phyloP scores from a whole-genome alignment of 1,140 invertebrate genomes.

The Drosophila tani region DNA sequence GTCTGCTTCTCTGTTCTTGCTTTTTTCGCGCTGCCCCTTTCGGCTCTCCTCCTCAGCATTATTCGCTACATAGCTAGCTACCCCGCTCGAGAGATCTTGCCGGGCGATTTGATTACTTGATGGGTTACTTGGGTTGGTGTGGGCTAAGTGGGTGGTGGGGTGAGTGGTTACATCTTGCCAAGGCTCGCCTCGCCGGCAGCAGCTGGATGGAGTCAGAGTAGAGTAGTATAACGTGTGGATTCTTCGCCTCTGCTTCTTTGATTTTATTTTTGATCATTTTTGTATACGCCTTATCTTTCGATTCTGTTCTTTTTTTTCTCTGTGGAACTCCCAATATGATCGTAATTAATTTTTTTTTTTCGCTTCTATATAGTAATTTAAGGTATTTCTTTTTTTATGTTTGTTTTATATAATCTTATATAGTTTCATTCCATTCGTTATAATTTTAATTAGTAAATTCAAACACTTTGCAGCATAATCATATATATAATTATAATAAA shows the following conservation, averaged over 20 bases:
- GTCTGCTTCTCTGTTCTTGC: conserved; percentile 66
- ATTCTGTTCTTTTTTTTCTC: conserved; percentile 41
- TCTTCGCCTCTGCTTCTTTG: conserved; percentile 50
- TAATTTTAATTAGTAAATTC: conserved; percentile 81
- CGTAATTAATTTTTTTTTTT: conserved; percentile 41
- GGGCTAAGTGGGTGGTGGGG: conserved; percentile 24
- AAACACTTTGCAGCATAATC: conserved; percentile 78
- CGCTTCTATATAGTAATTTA: conserved; percentile 62
- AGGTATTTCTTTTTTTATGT: conserved; percentile 47
- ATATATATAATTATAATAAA: conserved; percentile 58
- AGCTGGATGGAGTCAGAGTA: conserved; percentile 61
- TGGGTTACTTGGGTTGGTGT: conserved; percentile 13
- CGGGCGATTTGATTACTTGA: conserved; percentile 44
- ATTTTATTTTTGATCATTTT: conserved; percentile 58
- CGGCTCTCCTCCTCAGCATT: conserved; percentile 28
- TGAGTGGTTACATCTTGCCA: conserved; percentile 53
- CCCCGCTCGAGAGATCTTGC: conserved; percentile 61
- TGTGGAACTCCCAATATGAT: conserved; percentile 78
- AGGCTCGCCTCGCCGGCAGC: conserved; percentile 76
- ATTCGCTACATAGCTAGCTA: conserved; percentile 33
- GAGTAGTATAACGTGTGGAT: conserved; percentile 44
- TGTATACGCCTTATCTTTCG: conserved; percentile 37
- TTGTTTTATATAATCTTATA: conserved; percentile 79
- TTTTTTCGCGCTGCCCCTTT: conserved; percentile 51
- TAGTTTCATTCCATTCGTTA: conserved; percentile 77